phyloP scores from a whole-genome alignment of 35 echinoderm and acorn worm genomes.

The Eucidaris tribuloides region DNA sequence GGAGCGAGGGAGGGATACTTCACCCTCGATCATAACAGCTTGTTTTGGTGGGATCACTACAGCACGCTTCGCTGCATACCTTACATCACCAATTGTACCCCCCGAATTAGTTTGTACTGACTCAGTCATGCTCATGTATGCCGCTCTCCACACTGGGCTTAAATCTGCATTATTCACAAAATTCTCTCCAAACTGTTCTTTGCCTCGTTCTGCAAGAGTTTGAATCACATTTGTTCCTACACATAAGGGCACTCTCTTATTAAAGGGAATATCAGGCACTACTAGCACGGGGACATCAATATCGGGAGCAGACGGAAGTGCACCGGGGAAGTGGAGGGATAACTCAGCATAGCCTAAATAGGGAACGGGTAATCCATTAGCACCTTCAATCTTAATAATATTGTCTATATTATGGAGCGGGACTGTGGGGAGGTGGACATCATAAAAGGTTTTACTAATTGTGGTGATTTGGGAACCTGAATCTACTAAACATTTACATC shows the following conservation, averaged over 20 bases:
- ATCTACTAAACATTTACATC: background rate
- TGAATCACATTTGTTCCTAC: slow-evolving; percentile 4
- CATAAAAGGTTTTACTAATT: background rate
- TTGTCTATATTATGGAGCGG: background rate
- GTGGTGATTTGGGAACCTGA: background rate
- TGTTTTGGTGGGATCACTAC: background rate
- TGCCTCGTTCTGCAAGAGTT: background rate
- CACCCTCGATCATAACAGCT: background rate
- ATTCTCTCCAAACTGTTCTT: background rate
- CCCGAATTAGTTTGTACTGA: background rate
- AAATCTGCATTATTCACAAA: no score
- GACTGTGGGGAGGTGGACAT: background rate
- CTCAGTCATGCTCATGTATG: background rate
- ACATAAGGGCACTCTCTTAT: background rate
- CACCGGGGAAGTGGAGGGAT: background rate
- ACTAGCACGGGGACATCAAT: background rate
- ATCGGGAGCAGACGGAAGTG: background rate
- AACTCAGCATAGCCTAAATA: background rate
- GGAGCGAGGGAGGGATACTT: background rate
- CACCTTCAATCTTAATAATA: background rate
- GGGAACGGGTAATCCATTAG: background rate
- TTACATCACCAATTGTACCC: background rate
- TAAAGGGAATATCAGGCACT: background rate
- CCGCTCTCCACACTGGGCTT: background rate
- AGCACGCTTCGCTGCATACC: background rate